These are phyloP conservation scores for Murina feae DNA, from an alignment of 2,113 vertebrate genomes.

Conservation along the genomic window DNA sequence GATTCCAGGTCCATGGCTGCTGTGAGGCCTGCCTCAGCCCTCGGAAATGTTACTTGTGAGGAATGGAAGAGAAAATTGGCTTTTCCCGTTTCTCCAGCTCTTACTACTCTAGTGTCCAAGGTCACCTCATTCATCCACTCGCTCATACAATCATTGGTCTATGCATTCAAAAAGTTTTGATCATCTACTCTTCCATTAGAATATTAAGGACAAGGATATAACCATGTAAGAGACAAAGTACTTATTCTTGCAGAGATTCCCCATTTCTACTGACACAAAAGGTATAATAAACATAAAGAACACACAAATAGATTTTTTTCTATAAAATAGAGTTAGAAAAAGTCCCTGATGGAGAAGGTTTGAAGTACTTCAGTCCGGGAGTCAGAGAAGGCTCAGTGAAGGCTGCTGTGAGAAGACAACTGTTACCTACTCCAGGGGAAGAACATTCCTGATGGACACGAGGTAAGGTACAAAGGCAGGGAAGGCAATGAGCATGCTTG, in stretches of 20 bases:
- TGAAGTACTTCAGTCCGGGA: neutral
- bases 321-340: neutral
- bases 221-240: neutral
- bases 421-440: neutral
- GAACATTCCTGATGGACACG: neutral
- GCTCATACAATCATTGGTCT: neutral
- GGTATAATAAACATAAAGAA: neutral
- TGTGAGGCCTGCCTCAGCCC: neutral
- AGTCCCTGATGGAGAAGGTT: neutral
- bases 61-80: neutral
- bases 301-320: neutral
- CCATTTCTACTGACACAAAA: neutral
- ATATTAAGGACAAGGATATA: neutral
- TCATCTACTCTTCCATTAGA: neutral
- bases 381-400: neutral
- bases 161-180: neutral
- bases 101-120: neutral
- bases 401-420: neutral
- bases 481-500: neutral
- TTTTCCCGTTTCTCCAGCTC: neutral
- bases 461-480: neutral
- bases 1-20: neutral
- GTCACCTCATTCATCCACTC: neutral
- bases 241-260: neutral
- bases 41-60: neutral